Evolutionary conservation across 2,888 invertebrate species (phyloP), one percentile per base, ranked within the genome.

Genomic region (Cephus spinipes): DNA sequence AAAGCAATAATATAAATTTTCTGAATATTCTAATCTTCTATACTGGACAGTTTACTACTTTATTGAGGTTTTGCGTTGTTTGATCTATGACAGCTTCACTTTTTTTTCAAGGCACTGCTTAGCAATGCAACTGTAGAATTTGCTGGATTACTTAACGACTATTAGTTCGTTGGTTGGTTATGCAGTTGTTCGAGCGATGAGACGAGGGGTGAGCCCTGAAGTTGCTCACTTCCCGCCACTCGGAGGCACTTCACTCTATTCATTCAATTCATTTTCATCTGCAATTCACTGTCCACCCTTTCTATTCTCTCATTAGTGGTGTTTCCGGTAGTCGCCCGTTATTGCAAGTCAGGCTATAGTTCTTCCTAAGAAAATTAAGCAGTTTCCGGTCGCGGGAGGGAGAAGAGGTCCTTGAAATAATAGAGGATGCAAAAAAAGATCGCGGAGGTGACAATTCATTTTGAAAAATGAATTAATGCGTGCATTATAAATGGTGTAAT

Each of bases 181-280:
- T 33, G 71, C 23, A 33, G 71, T 71, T 23, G 33, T 32, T 23
- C 4, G 34, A 76, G 73, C 33, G 78, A 69, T 40, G 32, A 33
- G 76, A 12, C 40, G 76, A 78, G 75, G 78, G 76, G 78, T 76
- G 40, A 33, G 76, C 73, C 71, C 71, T 68, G 73, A 68, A 87
- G 90, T 87, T 91, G 91, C 87, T 90, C 91, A 91, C 90, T 91
- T 91, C 91, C 91, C 91, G 90, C 88, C 90, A 88, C 90, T 90
- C 87, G 86, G 85, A 85, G 84, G 86, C 87, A 91, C 90, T 90
- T 86, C 87, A 88, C 84, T 88, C 87, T 85, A 90, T 90, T 90
- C 90, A 86, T 86, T 89, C 90, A 90, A 91, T 91, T 91, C 90
- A 90, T 91, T 91, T 90, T 90, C 89, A 90, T 90, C 89, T 90